These are phyloP conservation scores for Lithodes maja DNA, from an alignment of 2,888 invertebrate genomes.

Conservation along the genomic window DNA sequence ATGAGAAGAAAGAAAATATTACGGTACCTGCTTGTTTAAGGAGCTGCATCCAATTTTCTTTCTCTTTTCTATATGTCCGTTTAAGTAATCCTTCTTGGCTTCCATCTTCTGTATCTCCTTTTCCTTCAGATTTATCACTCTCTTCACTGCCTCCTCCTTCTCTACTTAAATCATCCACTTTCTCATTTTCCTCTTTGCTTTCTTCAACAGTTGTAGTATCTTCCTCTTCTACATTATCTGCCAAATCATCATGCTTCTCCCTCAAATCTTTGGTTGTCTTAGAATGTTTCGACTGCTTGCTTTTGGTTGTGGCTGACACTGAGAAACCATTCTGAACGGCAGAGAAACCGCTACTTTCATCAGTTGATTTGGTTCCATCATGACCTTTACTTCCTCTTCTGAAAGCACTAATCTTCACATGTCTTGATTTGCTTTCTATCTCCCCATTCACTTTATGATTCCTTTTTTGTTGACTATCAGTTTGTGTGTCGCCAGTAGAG, in stretches of 20 bases:
- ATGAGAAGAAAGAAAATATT: too few relatives aligned
- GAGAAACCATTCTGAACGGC: too few relatives aligned
- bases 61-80: constrained; percentile 32
- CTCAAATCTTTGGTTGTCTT: too few relatives aligned
- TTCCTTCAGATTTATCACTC: background rate
- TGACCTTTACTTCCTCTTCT: background rate
- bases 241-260: too few relatives aligned
- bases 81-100: constrained; percentile 20
- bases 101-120: background rate
- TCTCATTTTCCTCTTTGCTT: background rate
- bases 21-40: constrained; percentile 47
- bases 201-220: background rate
- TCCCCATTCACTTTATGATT: background rate
- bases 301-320: too few relatives aligned
- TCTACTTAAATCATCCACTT: background rate
- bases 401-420: background rate
- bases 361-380: background rate
- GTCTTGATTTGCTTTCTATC: background rate
- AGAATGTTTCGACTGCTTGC: too few relatives aligned
- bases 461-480: background rate
- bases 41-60: constrained; percentile 44
- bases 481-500: background rate
- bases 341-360: too few relatives aligned
- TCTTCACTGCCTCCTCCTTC: background rate
- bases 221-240: background rate